Percentiles rank a stretch among this genome's conserved stretches.
phyloP scores from a whole-genome alignment of 2,888 invertebrate genomes.

The Trissolcus japonicus region DNA sequence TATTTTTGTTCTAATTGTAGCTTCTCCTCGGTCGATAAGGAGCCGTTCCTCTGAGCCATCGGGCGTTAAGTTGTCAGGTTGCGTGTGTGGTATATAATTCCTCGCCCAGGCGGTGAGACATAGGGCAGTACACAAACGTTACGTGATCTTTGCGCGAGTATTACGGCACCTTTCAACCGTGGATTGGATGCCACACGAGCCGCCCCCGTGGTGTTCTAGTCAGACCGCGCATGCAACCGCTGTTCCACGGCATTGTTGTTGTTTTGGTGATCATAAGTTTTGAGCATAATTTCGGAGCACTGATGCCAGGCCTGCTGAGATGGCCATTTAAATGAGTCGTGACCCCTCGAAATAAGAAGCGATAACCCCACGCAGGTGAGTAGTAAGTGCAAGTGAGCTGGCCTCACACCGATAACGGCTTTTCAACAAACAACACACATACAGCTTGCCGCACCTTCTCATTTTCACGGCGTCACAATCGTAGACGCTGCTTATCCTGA shows the following conservation, averaged over 20 bases:
- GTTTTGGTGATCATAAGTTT: neutral
- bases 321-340: constrained; percentile 1
- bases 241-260: neutral
- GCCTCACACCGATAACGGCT: constrained; percentile 6
- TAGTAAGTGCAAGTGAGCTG: no score
- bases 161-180: constrained; percentile 18
- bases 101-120: neutral
- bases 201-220: constrained; percentile 19
- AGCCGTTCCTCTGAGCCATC: neutral
- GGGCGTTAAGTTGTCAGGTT: neutral
- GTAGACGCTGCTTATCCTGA: neutral
- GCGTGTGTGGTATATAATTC: neutral
- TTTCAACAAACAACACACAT: constrained; percentile 9
- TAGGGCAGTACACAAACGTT: constrained; percentile 20
- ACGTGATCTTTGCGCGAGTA: constrained; percentile 20
- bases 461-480: constrained; percentile 8
- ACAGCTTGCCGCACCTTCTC: constrained; percentile 13
- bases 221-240: constrained; percentile 1
- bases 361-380: constrained; percentile 14
- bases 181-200: constrained; percentile 15
- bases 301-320: constrained; percentile 12
- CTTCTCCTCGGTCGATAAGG: neutral
- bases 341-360: constrained; percentile 10
- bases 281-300: constrained; percentile 2
- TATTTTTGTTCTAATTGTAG: no score